Evolutionary conservation across 2,888 invertebrate species (phyloP).

Genomic region (Eupithecia abbreviata): DNA sequence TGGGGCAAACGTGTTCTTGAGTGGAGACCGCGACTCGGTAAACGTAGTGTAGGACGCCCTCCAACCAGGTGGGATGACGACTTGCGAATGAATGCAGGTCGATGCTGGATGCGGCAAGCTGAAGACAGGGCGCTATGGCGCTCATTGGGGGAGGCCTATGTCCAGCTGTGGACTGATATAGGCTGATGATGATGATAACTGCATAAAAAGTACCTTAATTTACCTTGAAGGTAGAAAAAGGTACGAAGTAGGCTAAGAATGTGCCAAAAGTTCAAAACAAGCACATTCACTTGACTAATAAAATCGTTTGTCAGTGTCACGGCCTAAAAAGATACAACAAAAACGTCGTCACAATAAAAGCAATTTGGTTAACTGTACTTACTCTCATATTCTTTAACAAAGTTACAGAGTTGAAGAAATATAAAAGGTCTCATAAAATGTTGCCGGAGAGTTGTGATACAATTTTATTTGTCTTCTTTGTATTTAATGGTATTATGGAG

Average conservation of each 20-base stretch:
- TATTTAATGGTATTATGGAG: conserved; percentile 51
- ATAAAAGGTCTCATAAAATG: conserved; percentile 50
- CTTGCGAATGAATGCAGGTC: too few relatives aligned
- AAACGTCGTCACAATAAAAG: conserved; percentile 54
- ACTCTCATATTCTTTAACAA: conserved; percentile 55
- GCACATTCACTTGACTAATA: conserved; percentile 50
- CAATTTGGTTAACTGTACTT: conserved; percentile 61
- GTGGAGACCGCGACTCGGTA: too few relatives aligned
- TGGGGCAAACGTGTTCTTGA: too few relatives aligned
- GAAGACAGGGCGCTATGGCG: too few relatives aligned
- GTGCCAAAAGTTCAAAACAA: conserved; percentile 36
- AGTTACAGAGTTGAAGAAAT: conserved; percentile 47
- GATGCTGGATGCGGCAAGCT: too few relatives aligned
- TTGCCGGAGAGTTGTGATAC: conserved; percentile 49
- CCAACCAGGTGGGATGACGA: too few relatives aligned
- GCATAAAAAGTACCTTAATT: background rate
- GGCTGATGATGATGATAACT: too few relatives aligned
- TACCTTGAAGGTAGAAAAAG: too few relatives aligned
- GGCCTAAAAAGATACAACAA: conserved; percentile 51
- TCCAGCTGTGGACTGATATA: too few relatives aligned
- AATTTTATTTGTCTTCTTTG: conserved; percentile 48
- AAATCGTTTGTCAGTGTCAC: conserved; percentile 54
- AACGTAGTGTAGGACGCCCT: too few relatives aligned
- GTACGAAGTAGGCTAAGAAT: conserved; percentile 33
- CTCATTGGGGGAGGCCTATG: too few relatives aligned